Base-by-base conservation (phyloP, 2,888 invertebrate species). In the Thelaira solivaga region DNA sequence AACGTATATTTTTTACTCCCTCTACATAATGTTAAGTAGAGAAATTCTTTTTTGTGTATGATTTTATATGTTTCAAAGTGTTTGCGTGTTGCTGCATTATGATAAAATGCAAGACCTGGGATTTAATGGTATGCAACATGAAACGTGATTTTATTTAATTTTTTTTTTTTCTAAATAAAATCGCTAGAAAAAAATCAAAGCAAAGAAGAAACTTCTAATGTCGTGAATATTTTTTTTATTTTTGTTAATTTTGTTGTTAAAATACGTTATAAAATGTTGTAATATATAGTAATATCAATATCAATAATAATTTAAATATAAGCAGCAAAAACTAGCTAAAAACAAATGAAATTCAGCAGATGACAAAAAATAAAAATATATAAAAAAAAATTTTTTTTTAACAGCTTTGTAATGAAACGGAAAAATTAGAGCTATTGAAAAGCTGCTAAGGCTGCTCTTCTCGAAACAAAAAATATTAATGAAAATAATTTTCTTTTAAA, bases 71-170 rank as follows among this genome's bases (percentile, higher is more conserved):
- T 41, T 53, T 13, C 10, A n/a, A 43, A 22, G 26, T 55, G 29
- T 34, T 62, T 26, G 31, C 51, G n/a, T 36, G 31, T 45, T 57
- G 31, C 31, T 18, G 31, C 29, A 47, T 67, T 61, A 62, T 73
- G 68, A 73, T 68, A 68, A 77, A 77, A 72, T 68, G 47, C 55
- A 68, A 51, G 57, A 73, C 57, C 61, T 57, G 43, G 22, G 43
- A 73, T 73, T 77, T 68, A 71, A 79, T 72, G 61, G 34, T 57
- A 73, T 80, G 67, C 69, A 74, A 71, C 41, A 62, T 77, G 57
- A 67, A 77, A 80, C 76, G 74, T 80, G 80, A 74, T 80, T 76
- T 80, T 80, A 71, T 80, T 74, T 74, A 41, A 76, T 45, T 59
- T 53, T 64, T 64, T 59, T 24, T 20, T 34, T 36, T 13, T 4